These are phyloP conservation scores for Pangasianodon hypophthalmus DNA, from an alignment of 2,113 vertebrate species.

Conservation along the genomic window DNA sequence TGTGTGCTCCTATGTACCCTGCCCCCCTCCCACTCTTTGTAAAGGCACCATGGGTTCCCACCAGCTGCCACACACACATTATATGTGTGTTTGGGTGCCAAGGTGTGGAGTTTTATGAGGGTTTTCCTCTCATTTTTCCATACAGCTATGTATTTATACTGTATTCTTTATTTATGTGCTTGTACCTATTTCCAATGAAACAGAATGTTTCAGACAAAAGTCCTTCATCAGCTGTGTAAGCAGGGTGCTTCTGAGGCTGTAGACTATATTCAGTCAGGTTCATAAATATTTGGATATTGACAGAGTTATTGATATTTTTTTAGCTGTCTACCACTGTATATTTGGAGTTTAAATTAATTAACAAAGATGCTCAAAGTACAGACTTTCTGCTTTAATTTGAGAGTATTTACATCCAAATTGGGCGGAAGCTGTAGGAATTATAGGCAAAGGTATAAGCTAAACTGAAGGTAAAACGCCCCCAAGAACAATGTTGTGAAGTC, in stretches of 20 bases:
- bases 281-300: neutral
- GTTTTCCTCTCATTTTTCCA: neutral
- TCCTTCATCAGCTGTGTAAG: neutral
- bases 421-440: neutral
- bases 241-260: neutral
- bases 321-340: neutral
- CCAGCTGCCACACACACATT: conserved; percentile 32
- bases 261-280: neutral
- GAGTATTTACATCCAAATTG: neutral
- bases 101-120: neutral
- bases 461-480: neutral
- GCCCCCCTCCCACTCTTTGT: conserved; percentile 22
- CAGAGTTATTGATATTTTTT: neutral
- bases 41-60: conserved; percentile 41
- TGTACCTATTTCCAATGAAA: neutral
- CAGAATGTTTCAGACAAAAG: neutral
- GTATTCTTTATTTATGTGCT: neutral
- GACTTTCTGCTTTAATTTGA: neutral
- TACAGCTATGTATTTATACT: neutral
- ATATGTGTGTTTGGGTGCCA: neutral
- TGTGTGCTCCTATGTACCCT: conserved; percentile 8
- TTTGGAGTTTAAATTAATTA: neutral
- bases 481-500: neutral
- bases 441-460: neutral
- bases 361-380: neutral